These are phyloP conservation scores for Megalopta genalis DNA, from an alignment of 1,140 invertebrate species.

Conservation along the genomic window DNA sequence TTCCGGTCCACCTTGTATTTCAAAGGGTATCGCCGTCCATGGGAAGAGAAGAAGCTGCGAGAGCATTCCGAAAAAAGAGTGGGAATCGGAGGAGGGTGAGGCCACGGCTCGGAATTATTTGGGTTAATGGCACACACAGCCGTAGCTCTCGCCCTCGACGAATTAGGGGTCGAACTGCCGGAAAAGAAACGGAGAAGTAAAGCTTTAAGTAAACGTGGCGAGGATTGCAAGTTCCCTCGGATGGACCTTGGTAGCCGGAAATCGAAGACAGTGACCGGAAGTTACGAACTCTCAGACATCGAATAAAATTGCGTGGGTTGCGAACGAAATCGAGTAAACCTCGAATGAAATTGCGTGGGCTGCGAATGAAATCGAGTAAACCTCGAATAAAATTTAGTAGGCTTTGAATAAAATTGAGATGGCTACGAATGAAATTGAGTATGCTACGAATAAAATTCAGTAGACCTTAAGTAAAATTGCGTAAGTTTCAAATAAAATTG, in stretches of 20 bases:
- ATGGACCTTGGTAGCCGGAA: neutral
- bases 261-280: neutral
- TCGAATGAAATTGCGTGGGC: neutral
- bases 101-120: constrained; percentile 58
- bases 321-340: too few relatives aligned
- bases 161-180: constrained; percentile 51
- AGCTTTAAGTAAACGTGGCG: constrained; percentile 30
- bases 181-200: constrained; percentile 48
- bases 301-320: neutral
- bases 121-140: constrained; percentile 63
- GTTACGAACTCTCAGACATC: too few relatives aligned
- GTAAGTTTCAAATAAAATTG: too few relatives aligned
- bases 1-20: neutral
- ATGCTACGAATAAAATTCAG: too few relatives aligned
- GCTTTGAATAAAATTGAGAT: too few relatives aligned
- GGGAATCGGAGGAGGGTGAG: constrained; percentile 26
- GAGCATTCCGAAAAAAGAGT: neutral
- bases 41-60: neutral
- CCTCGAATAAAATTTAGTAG: too few relatives aligned
- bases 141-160: constrained; percentile 35
- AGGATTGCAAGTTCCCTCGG: neutral
- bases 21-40: neutral
- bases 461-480: too few relatives aligned
- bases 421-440: too few relatives aligned
- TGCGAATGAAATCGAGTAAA: too few relatives aligned